Evolutionary conservation across 1,140 invertebrate genomes (phyloP).

Genomic region (Sitophilus oryzae): DNA sequence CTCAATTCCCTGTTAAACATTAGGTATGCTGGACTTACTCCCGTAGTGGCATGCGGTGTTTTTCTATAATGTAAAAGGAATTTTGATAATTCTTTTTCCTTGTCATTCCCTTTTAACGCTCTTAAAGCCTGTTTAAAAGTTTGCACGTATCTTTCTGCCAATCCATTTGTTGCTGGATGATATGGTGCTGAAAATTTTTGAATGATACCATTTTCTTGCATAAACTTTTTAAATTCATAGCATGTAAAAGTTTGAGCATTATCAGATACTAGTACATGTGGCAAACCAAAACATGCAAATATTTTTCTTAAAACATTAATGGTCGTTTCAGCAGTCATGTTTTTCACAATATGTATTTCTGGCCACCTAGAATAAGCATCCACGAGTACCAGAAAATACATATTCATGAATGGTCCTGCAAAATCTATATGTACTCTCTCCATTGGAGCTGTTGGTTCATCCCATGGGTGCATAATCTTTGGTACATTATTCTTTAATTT

Average conservation of each 20-base stretch:
- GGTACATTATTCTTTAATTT: conserved; percentile 28
- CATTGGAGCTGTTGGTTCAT: conserved; percentile 40
- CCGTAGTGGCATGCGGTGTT: conserved; percentile 19
- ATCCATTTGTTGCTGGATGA: conserved; percentile 11
- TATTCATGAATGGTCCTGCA: conserved; percentile 33
- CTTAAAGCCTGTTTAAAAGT: conserved; percentile 10
- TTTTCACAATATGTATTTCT: conserved; percentile 27
- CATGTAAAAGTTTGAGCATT: conserved; percentile 24
- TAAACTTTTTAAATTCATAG: conserved; percentile 24
- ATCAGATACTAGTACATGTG: conserved; percentile 14
- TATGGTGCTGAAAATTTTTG: conserved; percentile 7
- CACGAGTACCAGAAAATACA: conserved; percentile 30
- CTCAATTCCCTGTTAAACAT: conserved; percentile 10
- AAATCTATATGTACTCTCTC: conserved; percentile 40
- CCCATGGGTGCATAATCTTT: conserved; percentile 36
- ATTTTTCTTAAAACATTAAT: conserved; percentile 17
- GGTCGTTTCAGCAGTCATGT: conserved; percentile 21
- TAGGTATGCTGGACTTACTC: conserved; percentile 16
- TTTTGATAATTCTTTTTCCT: conserved; percentile 4
- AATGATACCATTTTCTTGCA: conserved; percentile 5
- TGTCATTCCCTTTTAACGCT: not conserved
- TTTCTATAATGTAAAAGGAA: conserved; percentile 21
- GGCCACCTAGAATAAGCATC: conserved; percentile 39
- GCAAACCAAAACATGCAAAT: conserved; percentile 23
- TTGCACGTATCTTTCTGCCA: conserved; percentile 12